Evolutionary conservation across 2,113 vertebrate genomes (phyloP).

Genomic region (mouse (Mus musculus)): GRCm39 chr4:47285501-47286000

Average conservation of each 20-base stretch:
- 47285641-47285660: neutral
- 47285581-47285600: neutral
- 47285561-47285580: neutral
- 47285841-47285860: neutral
- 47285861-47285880: neutral
- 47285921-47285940: neutral
- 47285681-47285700: neutral
- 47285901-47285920: neutral
- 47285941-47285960: neutral
- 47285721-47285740: neutral
- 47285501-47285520: neutral
- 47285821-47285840: too few species aligned
- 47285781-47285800: neutral
- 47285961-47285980: neutral
- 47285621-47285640: neutral
- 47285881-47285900: neutral
- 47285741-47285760: neutral
- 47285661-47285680: neutral
- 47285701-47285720: neutral
- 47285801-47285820: neutral
- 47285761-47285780: neutral
- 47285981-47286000: neutral
- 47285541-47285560: conserved; percentile 10
- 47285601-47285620: neutral
- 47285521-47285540: neutral